Conservation (phyloP, 2,888 invertebrate genomes). For the Augochlorella aurata region DNA sequence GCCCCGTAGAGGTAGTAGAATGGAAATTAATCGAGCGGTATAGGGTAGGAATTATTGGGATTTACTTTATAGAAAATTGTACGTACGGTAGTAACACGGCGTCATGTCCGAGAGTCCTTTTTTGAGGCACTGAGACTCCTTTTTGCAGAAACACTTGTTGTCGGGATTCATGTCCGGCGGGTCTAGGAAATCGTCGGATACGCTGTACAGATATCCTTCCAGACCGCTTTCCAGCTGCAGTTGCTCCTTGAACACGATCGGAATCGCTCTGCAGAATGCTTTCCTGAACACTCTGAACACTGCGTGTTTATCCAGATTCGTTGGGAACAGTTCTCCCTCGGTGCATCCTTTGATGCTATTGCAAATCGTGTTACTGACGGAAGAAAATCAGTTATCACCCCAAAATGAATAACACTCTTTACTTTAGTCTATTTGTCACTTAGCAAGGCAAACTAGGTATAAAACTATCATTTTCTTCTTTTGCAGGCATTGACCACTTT, state of each 20-base stretch:
- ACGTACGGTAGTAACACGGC: conserved; percentile 88
- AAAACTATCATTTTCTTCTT: no score
- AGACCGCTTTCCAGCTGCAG: conserved; percentile 82
- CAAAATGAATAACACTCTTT: no score
- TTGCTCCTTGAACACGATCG: conserved; percentile 82
- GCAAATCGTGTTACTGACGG: conserved; percentile 84
- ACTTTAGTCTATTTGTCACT: no score
- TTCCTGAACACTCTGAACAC: conserved; percentile 87
- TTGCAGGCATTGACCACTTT: no score
- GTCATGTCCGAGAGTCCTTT: conserved; percentile 87
- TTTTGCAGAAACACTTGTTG: conserved; percentile 86
- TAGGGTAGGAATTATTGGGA: neutral
- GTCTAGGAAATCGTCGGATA: conserved; percentile 85
- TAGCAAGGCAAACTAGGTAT: no score
- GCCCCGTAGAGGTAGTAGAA: neutral
- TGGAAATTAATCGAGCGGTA: neutral
- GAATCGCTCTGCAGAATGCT: conserved; percentile 89
- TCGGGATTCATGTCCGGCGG: conserved; percentile 83
- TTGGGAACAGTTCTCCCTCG: conserved; percentile 89
- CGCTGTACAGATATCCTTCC: conserved; percentile 85
- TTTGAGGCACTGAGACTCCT: conserved; percentile 83
- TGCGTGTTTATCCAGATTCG: conserved; percentile 83
- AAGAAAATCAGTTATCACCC: neutral
- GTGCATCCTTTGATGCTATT: conserved; percentile 87
- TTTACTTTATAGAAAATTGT: neutral